These are phyloP conservation scores for Scaptomyza pallida DNA, from an alignment of 1,140 invertebrate species.

Conservation along the genomic window DNA sequence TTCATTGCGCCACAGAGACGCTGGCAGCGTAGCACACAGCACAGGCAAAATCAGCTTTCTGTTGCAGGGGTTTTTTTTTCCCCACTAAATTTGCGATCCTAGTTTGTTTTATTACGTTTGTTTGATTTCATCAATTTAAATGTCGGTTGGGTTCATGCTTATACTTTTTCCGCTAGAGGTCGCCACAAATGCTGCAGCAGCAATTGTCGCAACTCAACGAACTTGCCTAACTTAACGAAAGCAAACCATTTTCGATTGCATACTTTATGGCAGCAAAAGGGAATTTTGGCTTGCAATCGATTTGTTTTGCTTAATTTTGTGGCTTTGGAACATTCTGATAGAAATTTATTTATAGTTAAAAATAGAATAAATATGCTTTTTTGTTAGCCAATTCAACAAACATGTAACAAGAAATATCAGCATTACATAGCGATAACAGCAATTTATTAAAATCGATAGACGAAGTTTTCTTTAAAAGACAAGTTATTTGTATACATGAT, in stretches of 20 bases:
- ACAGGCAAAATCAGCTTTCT: too few species aligned
- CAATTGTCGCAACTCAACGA: background rate
- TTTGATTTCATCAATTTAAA: too few species aligned
- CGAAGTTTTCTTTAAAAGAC: background rate
- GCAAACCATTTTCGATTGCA: constrained; percentile 3
- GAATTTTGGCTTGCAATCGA: background rate
- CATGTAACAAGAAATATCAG: background rate
- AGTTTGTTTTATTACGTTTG: background rate
- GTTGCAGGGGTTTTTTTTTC: too few species aligned
- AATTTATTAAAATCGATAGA: background rate
- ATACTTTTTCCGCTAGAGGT: constrained; percentile 16
- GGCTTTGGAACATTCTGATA: too few species aligned
- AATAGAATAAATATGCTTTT: background rate
- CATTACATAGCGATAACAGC: background rate
- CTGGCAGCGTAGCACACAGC: too few species aligned
- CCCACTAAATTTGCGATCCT: too few species aligned
- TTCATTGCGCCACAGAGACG: too few species aligned
- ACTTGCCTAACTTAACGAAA: background rate
- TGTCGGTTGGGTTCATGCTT: too few species aligned
- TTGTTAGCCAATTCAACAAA: background rate
- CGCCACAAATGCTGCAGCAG: background rate
- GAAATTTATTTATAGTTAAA: too few species aligned
- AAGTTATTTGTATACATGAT: too few species aligned
- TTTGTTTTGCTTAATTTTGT: background rate
- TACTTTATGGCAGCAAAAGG: constrained; percentile 13